Percentiles rank a stretch among this genome's conserved stretches.
phyloP scores from a whole-genome alignment of 2,888 invertebrate genomes.

The Xestoiulus laeticollis region DNA sequence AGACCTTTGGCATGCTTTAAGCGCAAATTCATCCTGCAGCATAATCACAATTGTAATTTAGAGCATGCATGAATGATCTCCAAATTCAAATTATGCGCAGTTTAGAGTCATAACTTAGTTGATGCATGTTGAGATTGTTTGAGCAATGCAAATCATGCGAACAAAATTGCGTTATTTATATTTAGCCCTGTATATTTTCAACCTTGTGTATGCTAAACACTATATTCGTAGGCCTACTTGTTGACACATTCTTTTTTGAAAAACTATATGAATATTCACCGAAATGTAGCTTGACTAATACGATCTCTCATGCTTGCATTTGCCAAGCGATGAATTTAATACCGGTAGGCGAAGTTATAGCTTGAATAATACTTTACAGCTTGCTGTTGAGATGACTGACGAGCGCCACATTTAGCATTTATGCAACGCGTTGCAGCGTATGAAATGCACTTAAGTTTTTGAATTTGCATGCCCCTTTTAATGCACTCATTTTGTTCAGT shows the following conservation, averaged over 20 bases:
- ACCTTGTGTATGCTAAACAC: constrained; percentile 8
- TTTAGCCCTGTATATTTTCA: background rate
- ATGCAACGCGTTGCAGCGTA: background rate
- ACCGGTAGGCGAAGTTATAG: background rate
- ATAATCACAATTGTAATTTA: constrained; percentile 11
- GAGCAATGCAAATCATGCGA: constrained; percentile 6
- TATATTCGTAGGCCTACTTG: constrained; percentile 26
- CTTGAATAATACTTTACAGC: constrained; percentile 16
- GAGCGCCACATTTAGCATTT: background rate
- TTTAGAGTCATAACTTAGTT: constrained; percentile 14
- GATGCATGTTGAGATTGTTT: background rate
- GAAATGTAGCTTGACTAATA: constrained; percentile 18
- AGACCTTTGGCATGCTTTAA: background rate
- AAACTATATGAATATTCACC: background rate
- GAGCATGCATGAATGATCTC: constrained; percentile 26
- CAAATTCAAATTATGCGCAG: constrained; percentile 16
- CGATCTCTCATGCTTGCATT: background rate
- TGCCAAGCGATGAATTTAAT: constrained; percentile 15
- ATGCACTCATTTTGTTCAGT: background rate
- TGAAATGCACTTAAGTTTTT: background rate
- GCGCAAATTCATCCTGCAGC: background rate
- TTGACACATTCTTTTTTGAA: background rate
- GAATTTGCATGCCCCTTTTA: background rate
- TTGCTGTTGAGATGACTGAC: constrained; percentile 26
- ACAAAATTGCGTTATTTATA: constrained; percentile 16